A percentile compares a stretch with the other conserved stretches of the same genome.
phyloP scores from a whole-genome alignment of 2,888 invertebrate genomes.

The Pyrrhia umbra region DNA sequence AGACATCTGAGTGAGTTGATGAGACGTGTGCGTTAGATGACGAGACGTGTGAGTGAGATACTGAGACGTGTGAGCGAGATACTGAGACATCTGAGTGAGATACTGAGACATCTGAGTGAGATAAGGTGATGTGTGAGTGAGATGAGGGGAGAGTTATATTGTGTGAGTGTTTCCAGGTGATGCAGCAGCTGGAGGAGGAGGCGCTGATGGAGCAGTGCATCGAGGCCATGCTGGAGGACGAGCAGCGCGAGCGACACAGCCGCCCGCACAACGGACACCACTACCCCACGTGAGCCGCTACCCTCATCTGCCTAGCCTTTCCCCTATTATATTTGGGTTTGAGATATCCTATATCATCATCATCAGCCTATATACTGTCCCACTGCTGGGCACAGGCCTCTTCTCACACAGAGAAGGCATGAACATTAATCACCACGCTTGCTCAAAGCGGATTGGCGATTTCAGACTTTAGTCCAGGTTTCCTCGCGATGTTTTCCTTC shows the following conservation, averaged over 20 bases:
- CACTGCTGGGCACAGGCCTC: too few species aligned
- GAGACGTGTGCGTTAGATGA: neutral
- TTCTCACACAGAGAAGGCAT: too few species aligned
- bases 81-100: too few species aligned
- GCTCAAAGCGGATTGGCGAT: too few species aligned
- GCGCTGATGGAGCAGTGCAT: slow-evolving; percentile 96
- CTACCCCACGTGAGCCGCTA: slow-evolving; percentile 73
- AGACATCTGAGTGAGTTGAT: neutral
- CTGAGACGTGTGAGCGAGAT: neutral
- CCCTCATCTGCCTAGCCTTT: neutral
- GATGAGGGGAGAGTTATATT: neutral
- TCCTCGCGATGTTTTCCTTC: too few species aligned
- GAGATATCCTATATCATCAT: too few species aligned
- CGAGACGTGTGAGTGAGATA: neutral
- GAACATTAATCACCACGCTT: too few species aligned
- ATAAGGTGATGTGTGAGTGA: neutral
- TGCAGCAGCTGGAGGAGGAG: slow-evolving; percentile 96
- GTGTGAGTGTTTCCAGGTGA: slow-evolving; percentile 89
- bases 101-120: neutral
- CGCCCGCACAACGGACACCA: slow-evolving; percentile 71
- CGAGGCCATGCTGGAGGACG: slow-evolving; percentile 95
- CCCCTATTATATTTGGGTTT: neutral
- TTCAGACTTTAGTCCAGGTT: too few species aligned
- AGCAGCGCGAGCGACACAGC: slow-evolving; percentile 87
- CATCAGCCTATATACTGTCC: too few species aligned